Percentiles rank a stretch among this genome's conserved stretches.
Evolutionary conservation across 2,797 vertebrate species (phyloP).

Genomic region (Otolemur crassicaudatus): DNA sequence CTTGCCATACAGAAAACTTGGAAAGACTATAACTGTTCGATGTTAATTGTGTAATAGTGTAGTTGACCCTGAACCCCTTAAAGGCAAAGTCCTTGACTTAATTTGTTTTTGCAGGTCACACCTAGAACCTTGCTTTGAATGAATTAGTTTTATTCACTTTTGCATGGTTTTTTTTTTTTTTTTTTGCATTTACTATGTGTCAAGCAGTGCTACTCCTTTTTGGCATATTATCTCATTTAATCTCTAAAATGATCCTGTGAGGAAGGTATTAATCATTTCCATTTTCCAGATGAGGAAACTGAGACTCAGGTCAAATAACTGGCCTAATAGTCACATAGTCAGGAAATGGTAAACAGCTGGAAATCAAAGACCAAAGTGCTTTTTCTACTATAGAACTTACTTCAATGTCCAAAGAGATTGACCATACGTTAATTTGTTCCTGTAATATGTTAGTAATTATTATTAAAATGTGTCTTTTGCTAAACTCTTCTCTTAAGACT

Average conservation of each 20-base stretch:
- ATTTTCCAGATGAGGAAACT: conserved; percentile 33
- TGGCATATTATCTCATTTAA: not conserved
- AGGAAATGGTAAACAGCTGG: conserved; percentile 13
- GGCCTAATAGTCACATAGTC: not conserved
- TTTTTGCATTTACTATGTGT: not conserved
- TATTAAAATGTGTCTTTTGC: conserved; percentile 5
- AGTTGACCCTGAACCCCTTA: conserved; percentile 7
- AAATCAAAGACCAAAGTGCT: not conserved
- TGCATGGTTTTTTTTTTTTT: not conserved
- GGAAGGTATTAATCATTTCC: not conserved
- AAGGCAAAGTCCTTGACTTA: conserved; percentile 43
- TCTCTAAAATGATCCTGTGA: not conserved
- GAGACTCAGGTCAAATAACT: not conserved
- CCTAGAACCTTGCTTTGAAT: conserved; percentile 14
- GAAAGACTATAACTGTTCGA: conserved; percentile 20
- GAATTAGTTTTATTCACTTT: conserved; percentile 12
- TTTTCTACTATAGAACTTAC: conserved; percentile 11
- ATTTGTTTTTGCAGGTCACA: conserved; percentile 49
- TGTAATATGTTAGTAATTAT: not conserved
- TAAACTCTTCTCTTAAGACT: not conserved
- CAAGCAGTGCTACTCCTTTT: not conserved
- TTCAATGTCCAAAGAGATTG: not conserved
- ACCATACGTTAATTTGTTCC: not conserved
- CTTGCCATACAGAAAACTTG: conserved; percentile 10
- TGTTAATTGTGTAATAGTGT: conserved; percentile 48